Evolutionary conservation across 2,888 invertebrate species (phyloP).

Genomic region (Volucella inflata): DNA sequence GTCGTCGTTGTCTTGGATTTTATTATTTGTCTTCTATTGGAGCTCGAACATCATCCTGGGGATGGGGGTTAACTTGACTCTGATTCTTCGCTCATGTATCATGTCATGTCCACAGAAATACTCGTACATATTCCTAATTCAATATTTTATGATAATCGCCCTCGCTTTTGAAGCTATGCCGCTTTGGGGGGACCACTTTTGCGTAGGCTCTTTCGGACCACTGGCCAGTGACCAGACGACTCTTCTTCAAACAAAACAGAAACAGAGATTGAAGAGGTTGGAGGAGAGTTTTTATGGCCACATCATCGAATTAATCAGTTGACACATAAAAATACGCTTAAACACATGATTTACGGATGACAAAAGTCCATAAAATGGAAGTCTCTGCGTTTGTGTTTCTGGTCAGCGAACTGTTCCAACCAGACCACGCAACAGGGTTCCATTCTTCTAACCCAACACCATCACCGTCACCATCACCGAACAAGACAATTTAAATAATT

Average conservation of each 20-base stretch:
- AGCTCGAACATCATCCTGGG: slow-evolving; percentile 55
- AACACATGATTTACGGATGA: slow-evolving; percentile 74
- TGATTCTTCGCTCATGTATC: slow-evolving; percentile 65
- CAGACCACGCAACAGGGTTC: slow-evolving; percentile 72
- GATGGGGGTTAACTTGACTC: slow-evolving; percentile 50
- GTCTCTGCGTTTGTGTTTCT: slow-evolving; percentile 46
- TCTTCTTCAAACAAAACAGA: slow-evolving; percentile 14
- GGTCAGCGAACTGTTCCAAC: slow-evolving; percentile 11
- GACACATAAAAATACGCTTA: slow-evolving; percentile 76
- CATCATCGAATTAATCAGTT: slow-evolving; percentile 76
- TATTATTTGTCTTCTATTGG: slow-evolving; percentile 54
- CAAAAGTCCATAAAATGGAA: slow-evolving; percentile 74
- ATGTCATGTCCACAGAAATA: slow-evolving; percentile 70
- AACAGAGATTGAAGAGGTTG: neutral
- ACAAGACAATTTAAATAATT: slow-evolving; percentile 57
- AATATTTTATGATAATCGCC: slow-evolving; percentile 75
- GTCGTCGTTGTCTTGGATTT: slow-evolving; percentile 41
- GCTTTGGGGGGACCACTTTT: slow-evolving; percentile 49
- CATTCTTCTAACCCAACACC: neutral
- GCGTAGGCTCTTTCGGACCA: slow-evolving; percentile 63
- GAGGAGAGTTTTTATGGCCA: slow-evolving; percentile 57
- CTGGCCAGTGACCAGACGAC: slow-evolving; percentile 39
- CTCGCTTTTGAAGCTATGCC: slow-evolving; percentile 69
- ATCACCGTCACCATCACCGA: slow-evolving; percentile 3
- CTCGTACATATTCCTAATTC: slow-evolving; percentile 69